Evolutionary conservation across 2,888 invertebrate genomes (phyloP).

Genomic region (Apocheima hispidaria): DNA sequence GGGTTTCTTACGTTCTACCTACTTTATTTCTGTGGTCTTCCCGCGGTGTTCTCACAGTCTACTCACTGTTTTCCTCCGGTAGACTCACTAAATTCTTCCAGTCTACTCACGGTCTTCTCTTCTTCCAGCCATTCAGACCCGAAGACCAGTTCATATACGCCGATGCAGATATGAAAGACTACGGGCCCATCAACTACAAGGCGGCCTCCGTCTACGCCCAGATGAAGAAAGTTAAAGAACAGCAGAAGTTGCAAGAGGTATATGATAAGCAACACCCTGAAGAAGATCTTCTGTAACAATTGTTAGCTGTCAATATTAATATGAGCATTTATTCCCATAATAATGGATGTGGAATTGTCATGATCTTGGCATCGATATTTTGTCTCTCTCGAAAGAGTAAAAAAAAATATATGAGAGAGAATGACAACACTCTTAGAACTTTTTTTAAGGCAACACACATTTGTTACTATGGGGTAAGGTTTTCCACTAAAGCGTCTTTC

Average conservation of each 20-base stretch:
- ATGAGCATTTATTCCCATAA: background rate
- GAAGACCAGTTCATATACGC: slow-evolving; percentile 94
- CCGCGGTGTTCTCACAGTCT: background rate
- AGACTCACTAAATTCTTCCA: too few species aligned
- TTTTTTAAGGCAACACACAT: too few species aligned
- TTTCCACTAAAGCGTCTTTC: too few species aligned
- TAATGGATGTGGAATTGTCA: too few species aligned
- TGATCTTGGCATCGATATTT: too few species aligned
- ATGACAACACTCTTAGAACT: too few species aligned
- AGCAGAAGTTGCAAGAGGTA: slow-evolving; percentile 79
- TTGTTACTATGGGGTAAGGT: too few species aligned
- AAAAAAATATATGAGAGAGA: too few species aligned
- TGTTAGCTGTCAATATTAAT: slow-evolving; percentile 18
- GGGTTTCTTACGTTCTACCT: background rate
- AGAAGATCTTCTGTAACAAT: slow-evolving; percentile 67
- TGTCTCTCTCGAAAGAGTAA: too few species aligned
- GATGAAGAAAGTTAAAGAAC: slow-evolving; percentile 88
- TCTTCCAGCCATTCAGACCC: slow-evolving; percentile 91
- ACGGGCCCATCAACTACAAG: slow-evolving; percentile 97
- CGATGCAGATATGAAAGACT: slow-evolving; percentile 95
- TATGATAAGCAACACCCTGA: slow-evolving; percentile 73
- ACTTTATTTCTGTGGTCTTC: background rate
- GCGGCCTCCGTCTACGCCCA: slow-evolving; percentile 94
- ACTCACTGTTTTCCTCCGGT: too few species aligned
- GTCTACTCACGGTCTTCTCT: slow-evolving; percentile 12